These are phyloP conservation scores for Oryzias sinensis DNA, from an alignment of 2,797 vertebrate genomes.

Conservation along the genomic window DNA sequence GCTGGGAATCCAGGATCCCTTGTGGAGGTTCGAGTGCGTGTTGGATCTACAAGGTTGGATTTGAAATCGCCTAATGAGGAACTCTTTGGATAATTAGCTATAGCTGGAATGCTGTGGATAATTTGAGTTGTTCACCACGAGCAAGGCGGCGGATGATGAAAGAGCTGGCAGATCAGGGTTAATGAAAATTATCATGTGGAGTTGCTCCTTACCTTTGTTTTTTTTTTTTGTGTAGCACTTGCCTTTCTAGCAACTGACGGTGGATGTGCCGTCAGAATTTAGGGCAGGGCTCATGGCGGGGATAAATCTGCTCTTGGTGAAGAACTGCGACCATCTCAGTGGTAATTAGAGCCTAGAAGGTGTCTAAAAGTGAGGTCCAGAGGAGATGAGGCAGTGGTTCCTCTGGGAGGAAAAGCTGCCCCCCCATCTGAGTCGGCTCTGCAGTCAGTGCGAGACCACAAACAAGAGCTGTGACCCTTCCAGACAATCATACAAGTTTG, in stretches of 20 bases:
- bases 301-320: constrained; percentile 53
- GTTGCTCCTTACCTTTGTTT: constrained; percentile 72
- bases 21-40: constrained; percentile 80
- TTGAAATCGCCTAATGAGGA: constrained; percentile 86
- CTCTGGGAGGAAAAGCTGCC: constrained; percentile 77
- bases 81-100: constrained; percentile 78
- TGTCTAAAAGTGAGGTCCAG: constrained; percentile 88
- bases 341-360: constrained; percentile 90
- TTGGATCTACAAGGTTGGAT: constrained; percentile 83
- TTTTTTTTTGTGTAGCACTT: constrained; percentile 56
- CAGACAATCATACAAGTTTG: constrained; percentile 90
- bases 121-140: constrained; percentile 78
- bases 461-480: constrained; percentile 90
- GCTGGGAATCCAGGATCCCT: constrained; percentile 81
- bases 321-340: constrained; percentile 45
- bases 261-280: constrained; percentile 88
- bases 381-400: constrained; percentile 88
- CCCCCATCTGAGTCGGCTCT: constrained; percentile 72
- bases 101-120: constrained; percentile 81
- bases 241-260: constrained; percentile 73
- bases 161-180: constrained; percentile 76
- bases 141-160: constrained; percentile 68
- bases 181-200: constrained; percentile 81
- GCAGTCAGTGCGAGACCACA: constrained; percentile 87
- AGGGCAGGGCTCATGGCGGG: constrained; percentile 70